A percentile compares a stretch with the other conserved stretches of the same genome.
phyloP scores from a whole-genome alignment of 2,113 vertebrate species.

The Nestor notabilis region DNA sequence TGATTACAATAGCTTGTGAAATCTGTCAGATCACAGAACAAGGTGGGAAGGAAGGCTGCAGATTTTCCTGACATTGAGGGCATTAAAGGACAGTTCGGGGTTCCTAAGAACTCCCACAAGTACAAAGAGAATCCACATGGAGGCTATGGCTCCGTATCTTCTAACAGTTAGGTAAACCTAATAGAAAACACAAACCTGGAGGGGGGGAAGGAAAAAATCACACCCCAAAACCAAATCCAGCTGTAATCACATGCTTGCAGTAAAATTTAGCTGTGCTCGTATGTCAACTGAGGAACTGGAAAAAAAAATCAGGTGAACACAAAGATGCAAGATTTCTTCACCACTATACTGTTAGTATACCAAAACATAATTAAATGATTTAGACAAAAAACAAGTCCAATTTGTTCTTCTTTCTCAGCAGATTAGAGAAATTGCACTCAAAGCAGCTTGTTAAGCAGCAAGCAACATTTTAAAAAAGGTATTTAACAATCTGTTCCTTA shows the following conservation, averaged over 20 bases:
- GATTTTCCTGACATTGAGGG: not conserved
- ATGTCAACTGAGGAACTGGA: not conserved
- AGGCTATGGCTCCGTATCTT: not conserved
- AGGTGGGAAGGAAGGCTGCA: not conserved
- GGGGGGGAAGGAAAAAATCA: no score
- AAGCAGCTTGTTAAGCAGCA: constrained; percentile 50
- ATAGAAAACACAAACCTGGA: not conserved
- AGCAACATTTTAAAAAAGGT: not conserved
- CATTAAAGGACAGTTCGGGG: not conserved
- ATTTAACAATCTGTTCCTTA: constrained; percentile 60
- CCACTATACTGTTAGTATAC: not conserved
- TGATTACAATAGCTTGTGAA: constrained; percentile 2
- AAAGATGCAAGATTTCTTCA: not conserved
- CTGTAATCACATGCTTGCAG: not conserved
- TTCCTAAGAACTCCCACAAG: not conserved
- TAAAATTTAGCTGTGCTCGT: not conserved
- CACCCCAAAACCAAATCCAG: not conserved
- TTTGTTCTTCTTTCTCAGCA: not conserved
- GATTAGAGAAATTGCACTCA: not conserved
- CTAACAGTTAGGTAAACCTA: not conserved
- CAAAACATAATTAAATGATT: constrained; percentile 30
- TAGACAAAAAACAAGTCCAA: not conserved
- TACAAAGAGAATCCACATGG: not conserved
- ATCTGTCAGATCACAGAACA: not conserved
- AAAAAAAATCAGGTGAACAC: not conserved